Percentiles rank a stretch among this genome's conserved stretches.
These are phyloP conservation scores for Hapalemur alaotrensis DNA, from an alignment of 2,797 vertebrate genomes.

Conservation along the genomic window DNA sequence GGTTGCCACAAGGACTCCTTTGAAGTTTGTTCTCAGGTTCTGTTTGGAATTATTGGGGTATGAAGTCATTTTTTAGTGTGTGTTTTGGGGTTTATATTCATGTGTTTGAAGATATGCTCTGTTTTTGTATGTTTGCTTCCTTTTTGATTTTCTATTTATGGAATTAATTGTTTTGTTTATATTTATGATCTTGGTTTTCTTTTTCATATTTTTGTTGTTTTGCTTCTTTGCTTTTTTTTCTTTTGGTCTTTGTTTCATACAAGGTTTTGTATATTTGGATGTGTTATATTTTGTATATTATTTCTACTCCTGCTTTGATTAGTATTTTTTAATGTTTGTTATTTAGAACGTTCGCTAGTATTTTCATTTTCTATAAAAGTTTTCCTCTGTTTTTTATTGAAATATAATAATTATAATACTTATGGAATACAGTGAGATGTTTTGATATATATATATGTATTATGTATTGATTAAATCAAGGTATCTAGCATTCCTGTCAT, in stretches of 20 bases:
- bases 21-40: background rate
- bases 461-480: background rate
- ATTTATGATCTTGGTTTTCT: background rate
- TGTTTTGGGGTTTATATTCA: background rate
- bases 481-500: background rate
- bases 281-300: background rate
- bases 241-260: background rate
- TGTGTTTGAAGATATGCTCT: background rate
- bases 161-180: background rate
- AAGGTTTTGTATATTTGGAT: background rate
- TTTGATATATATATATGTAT: background rate
- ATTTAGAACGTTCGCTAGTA: background rate
- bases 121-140: background rate
- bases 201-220: background rate
- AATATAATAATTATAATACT: background rate
- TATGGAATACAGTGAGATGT: background rate
- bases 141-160: background rate
- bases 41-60: background rate
- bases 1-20: background rate
- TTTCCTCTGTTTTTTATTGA: background rate
- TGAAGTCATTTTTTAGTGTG: background rate
- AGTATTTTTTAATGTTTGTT: background rate
- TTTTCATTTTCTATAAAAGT: background rate
- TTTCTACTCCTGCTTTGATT: background rate
- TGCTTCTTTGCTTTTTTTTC: background rate